These are phyloP conservation scores for Carposina sasakii DNA, from an alignment of 1,140 invertebrate species.

Conservation along the genomic window DNA sequence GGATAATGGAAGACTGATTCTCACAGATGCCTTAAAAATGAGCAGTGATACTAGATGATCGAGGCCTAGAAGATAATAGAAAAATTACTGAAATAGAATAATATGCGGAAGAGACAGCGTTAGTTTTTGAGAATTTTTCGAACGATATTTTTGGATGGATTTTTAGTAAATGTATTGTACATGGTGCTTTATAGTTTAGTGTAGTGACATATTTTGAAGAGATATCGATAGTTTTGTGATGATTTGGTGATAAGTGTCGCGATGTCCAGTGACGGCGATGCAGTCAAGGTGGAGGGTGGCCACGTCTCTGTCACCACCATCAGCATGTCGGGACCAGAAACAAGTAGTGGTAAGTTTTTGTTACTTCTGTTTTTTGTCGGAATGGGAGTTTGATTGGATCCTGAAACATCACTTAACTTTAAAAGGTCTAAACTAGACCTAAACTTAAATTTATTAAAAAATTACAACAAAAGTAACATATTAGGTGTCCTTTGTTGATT, in stretches of 20 bases:
- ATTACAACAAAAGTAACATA: no score
- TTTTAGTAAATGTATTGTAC: slow-evolving; percentile 34
- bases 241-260: slow-evolving; percentile 39
- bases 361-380: neutral
- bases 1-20: slow-evolving; percentile 61
- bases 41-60: slow-evolving; percentile 54
- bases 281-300: slow-evolving; percentile 63
- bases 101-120: slow-evolving; percentile 24
- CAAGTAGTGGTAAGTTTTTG: slow-evolving; percentile 53
- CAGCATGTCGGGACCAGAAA: slow-evolving; percentile 66
- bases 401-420: no score
- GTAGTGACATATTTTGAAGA: slow-evolving; percentile 30
- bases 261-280: slow-evolving; percentile 55
- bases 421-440: no score
- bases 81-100: slow-evolving; percentile 31
- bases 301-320: slow-evolving; percentile 70
- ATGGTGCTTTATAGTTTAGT: slow-evolving; percentile 57
- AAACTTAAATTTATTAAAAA: no score
- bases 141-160: slow-evolving; percentile 48
- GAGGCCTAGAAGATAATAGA: slow-evolving; percentile 16
- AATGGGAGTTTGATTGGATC: no score
- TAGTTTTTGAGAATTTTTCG: slow-evolving; percentile 39
- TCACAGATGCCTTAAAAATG: slow-evolving; percentile 51
- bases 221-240: slow-evolving; percentile 40
- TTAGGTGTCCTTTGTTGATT: no score